These are phyloP conservation scores for Lucilia sericata DNA, from an alignment of 1,140 invertebrate species.

Conservation along the genomic window DNA sequence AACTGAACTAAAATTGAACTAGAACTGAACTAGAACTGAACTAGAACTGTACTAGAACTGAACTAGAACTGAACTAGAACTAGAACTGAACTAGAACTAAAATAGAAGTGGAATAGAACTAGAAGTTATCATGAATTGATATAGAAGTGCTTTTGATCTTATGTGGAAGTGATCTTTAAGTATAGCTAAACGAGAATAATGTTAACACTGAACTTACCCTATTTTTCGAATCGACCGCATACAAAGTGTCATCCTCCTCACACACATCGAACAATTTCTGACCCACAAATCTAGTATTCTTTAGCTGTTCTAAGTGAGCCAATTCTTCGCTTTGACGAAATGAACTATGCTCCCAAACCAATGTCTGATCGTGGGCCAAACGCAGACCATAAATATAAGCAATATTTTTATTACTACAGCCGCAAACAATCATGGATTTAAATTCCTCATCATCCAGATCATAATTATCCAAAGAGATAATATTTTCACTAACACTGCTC, in stretches of 20 bases:
- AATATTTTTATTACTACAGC: constrained; percentile 52
- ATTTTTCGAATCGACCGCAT: constrained; percentile 57
- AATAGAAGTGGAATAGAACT: too few species aligned
- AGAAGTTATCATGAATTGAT: too few species aligned
- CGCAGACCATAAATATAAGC: constrained; percentile 57
- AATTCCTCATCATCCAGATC: constrained; percentile 50
- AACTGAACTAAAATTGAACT: too few species aligned
- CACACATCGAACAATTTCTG: constrained; percentile 48
- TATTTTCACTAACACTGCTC: constrained; percentile 62
- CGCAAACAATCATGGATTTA: constrained; percentile 62
- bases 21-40: too few species aligned
- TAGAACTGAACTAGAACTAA: too few species aligned
- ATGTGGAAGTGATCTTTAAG: too few species aligned
- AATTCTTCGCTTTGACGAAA: background rate
- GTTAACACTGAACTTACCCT: constrained; percentile 43
- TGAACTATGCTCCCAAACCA: constrained; percentile 55
- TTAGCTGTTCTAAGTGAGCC: constrained; percentile 44
- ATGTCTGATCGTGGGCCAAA: constrained; percentile 27
- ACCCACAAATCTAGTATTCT: constrained; percentile 53
- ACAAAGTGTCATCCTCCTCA: constrained; percentile 46
- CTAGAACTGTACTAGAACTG: too few species aligned
- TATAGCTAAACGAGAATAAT: too few species aligned
- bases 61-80: too few species aligned
- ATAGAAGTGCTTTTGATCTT: too few species aligned
- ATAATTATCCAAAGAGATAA: constrained; percentile 61